A percentile compares a stretch with the other conserved stretches of the same genome.
Conservation (phyloP, 2,113 vertebrate genomes). For the Nycticryphes semicollaris region DNA sequence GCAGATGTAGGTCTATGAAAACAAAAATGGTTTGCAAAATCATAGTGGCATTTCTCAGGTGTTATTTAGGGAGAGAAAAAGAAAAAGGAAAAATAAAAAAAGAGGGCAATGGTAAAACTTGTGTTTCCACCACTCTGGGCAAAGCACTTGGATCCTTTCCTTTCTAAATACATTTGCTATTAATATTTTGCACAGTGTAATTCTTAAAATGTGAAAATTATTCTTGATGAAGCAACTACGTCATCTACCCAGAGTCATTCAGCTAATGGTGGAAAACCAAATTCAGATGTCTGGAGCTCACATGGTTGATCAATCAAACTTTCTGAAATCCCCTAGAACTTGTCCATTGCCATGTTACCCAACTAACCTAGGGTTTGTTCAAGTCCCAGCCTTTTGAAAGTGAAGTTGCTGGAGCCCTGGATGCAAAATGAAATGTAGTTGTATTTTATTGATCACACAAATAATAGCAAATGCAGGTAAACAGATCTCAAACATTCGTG, state of each 20-base stretch:
- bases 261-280: background rate
- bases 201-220: background rate
- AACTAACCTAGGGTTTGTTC: background rate
- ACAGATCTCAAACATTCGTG: accelerated
- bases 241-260: background rate
- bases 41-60: background rate
- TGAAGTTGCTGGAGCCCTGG: background rate
- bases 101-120: background rate
- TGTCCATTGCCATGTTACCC: background rate
- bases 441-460: background rate
- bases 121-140: background rate
- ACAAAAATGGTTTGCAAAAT: background rate
- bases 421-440: background rate
- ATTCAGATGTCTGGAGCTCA: background rate
- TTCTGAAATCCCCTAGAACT: background rate
- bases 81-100: too few relatives aligned
- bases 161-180: background rate
- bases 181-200: background rate
- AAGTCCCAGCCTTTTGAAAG: background rate
- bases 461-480: background rate
- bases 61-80: background rate
- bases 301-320: background rate
- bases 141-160: background rate
- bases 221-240: background rate
- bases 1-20: background rate